Percentiles rank a stretch among this genome's conserved stretches.
Evolutionary conservation across 2,888 invertebrate species (phyloP).

Genomic region (Arenicola marina): DNA sequence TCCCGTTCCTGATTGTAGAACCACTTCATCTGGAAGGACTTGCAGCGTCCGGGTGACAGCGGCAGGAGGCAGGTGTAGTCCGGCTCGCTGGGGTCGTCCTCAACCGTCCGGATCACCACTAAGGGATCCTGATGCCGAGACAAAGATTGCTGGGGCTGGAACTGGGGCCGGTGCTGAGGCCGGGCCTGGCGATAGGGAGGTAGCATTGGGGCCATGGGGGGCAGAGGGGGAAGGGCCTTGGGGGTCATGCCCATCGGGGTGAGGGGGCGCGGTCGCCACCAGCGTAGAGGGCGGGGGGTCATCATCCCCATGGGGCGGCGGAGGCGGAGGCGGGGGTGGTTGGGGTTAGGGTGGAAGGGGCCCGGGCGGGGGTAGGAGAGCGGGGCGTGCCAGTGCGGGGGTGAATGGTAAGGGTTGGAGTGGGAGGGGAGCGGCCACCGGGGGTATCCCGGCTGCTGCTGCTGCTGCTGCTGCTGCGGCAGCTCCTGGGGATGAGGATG

Average conservation of each 20-base stretch:
- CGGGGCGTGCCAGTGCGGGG: too few relatives aligned
- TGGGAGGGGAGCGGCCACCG: too few relatives aligned
- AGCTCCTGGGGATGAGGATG: too few relatives aligned
- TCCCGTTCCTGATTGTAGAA: background rate
- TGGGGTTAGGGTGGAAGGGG: background rate
- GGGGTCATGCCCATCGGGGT: too few relatives aligned
- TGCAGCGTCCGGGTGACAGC: background rate
- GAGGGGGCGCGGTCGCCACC: too few relatives aligned
- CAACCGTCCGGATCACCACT: background rate
- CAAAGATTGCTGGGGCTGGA: background rate
- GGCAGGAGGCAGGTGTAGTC: constrained; percentile 4
- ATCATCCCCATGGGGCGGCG: too few relatives aligned
- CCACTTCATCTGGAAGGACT: background rate
- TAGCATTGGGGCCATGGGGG: background rate
- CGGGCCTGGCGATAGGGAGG: background rate
- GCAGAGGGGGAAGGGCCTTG: background rate
- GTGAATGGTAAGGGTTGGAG: too few relatives aligned
- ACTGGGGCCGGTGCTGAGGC: background rate
- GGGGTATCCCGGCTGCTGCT: too few relatives aligned
- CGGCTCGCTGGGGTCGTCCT: background rate
- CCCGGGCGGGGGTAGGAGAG: background rate
- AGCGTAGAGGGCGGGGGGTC: too few relatives aligned
- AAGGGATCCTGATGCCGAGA: background rate
- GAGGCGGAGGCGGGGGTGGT: background rate
- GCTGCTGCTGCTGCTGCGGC: too few relatives aligned